Percentiles rank a stretch among this genome's conserved stretches.
phyloP scores from a whole-genome alignment of 1,140 invertebrate species.

The Drosophila trapezifrons region DNA sequence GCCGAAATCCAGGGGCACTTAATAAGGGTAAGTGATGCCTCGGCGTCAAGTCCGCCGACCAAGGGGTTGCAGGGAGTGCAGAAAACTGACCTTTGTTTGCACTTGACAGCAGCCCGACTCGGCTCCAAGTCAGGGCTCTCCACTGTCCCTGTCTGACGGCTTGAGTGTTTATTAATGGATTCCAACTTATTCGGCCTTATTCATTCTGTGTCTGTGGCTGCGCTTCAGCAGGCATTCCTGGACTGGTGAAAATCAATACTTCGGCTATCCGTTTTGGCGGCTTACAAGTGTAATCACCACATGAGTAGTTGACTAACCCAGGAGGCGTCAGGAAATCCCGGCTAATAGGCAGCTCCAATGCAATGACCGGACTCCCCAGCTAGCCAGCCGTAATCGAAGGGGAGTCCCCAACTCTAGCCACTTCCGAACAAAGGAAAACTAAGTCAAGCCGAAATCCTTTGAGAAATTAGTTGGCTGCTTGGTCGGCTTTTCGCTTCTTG shows the following conservation, averaged over 20 bases:
- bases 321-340: slow-evolving; percentile 59
- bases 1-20: slow-evolving; percentile 38
- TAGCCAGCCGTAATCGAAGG: slow-evolving; percentile 30
- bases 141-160: slow-evolving; percentile 22
- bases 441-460: slow-evolving; percentile 69
- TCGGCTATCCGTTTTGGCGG: slow-evolving; percentile 57
- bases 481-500: slow-evolving; percentile 36
- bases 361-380: slow-evolving; percentile 42
- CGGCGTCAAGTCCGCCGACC: slow-evolving; percentile 10
- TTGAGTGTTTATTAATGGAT: slow-evolving; percentile 67
- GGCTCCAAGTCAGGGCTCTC: slow-evolving; percentile 27
- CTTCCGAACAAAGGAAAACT: slow-evolving; percentile 48
- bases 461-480: slow-evolving; percentile 64
- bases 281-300: slow-evolving; percentile 66
- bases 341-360: slow-evolving; percentile 58
- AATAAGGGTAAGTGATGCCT: slow-evolving; percentile 31
- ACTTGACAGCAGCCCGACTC: slow-evolving; percentile 51
- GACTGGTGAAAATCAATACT: slow-evolving; percentile 65
- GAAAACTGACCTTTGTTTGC: slow-evolving; percentile 33
- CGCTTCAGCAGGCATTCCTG: slow-evolving; percentile 29
- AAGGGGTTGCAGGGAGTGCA: slow-evolving; percentile 24
- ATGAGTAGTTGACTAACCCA: slow-evolving; percentile 45
- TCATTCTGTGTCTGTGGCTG: slow-evolving; percentile 18
- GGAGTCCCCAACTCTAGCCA: slow-evolving; percentile 16
- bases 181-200: slow-evolving; percentile 52